These are phyloP conservation scores for Toxonevra muliebris DNA, from an alignment of 2,888 invertebrate genomes.

Conservation along the genomic window DNA sequence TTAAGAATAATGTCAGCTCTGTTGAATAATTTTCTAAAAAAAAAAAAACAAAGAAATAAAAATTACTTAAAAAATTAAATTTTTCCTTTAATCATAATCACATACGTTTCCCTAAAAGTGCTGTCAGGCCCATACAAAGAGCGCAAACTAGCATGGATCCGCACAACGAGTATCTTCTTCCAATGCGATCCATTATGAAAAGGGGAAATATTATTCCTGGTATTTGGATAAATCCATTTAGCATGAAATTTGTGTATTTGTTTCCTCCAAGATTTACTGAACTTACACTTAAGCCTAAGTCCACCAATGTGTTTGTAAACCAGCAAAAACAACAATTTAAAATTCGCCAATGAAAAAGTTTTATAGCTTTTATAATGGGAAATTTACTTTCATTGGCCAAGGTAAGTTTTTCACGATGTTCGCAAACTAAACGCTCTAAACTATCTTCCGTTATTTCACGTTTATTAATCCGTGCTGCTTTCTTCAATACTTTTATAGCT, in stretches of 20 bases:
- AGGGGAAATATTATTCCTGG: slow-evolving; percentile 76
- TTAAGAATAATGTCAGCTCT: slow-evolving; percentile 68
- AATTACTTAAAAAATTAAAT: background rate
- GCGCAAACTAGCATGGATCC: slow-evolving; percentile 72
- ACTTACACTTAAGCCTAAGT: slow-evolving; percentile 81
- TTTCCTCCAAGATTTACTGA: slow-evolving; percentile 78
- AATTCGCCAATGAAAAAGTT: slow-evolving; percentile 52
- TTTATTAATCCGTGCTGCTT: slow-evolving; percentile 71
- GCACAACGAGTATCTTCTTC: slow-evolving; percentile 72
- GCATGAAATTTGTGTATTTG: slow-evolving; percentile 79
- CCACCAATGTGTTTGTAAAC: slow-evolving; percentile 82
- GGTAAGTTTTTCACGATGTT: slow-evolving; percentile 47
- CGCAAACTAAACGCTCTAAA: slow-evolving; percentile 46
- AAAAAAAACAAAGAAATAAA: slow-evolving; percentile 1
- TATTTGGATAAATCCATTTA: slow-evolving; percentile 70
- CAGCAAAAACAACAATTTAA: slow-evolving; percentile 78
- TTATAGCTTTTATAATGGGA: slow-evolving; percentile 49
- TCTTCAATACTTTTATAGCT: slow-evolving; percentile 69
- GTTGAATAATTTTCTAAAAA: slow-evolving; percentile 62
- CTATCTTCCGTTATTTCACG: slow-evolving; percentile 48
- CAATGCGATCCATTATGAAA: slow-evolving; percentile 71
- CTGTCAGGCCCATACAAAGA: slow-evolving; percentile 53
- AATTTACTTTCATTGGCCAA: slow-evolving; percentile 50
- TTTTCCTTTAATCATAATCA: background rate
- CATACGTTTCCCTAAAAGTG: slow-evolving; percentile 53